Percentiles rank a stretch among this genome's conserved stretches.
Evolutionary conservation across 2,113 vertebrate species (phyloP).

Genomic region (Cnemophilus loriae): DNA sequence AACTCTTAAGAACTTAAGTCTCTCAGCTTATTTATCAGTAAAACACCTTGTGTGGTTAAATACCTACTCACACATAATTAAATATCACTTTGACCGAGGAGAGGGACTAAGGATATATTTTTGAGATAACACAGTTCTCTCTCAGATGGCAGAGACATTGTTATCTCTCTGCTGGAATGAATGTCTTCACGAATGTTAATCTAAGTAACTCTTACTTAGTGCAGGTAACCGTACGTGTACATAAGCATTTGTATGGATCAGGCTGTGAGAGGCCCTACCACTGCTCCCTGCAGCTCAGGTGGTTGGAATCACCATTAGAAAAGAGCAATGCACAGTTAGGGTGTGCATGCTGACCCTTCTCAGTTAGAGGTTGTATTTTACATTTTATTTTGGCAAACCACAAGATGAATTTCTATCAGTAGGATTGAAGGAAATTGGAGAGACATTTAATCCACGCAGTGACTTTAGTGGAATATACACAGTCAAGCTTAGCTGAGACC

Average conservation of each 20-base stretch:
- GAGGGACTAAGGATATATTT: background rate
- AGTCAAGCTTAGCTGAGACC: background rate
- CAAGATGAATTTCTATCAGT: background rate
- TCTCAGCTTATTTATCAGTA: background rate
- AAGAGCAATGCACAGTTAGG: background rate
- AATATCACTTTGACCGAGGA: background rate
- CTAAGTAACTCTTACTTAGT: accelerated
- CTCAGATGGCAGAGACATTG: background rate
- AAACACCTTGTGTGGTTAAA: background rate
- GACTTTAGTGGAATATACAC: background rate
- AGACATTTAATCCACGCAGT: background rate
- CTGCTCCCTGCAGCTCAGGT: background rate
- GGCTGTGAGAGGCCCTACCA: background rate
- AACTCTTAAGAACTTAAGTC: background rate
- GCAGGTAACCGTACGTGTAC: accelerated
- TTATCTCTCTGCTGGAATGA: background rate
- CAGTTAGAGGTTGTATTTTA: background rate
- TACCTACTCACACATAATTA: background rate
- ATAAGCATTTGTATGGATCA: background rate
- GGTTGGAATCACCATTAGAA: background rate
- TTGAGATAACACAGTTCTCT: background rate
- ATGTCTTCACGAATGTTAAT: background rate
- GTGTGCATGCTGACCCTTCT: background rate
- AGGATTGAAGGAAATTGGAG: background rate
- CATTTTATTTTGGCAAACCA: background rate